A percentile compares a stretch with the other conserved stretches of the same genome.
These are phyloP conservation scores for Danio aesculapii DNA, from an alignment of 2,797 vertebrate genomes.

Conservation along the genomic window DNA sequence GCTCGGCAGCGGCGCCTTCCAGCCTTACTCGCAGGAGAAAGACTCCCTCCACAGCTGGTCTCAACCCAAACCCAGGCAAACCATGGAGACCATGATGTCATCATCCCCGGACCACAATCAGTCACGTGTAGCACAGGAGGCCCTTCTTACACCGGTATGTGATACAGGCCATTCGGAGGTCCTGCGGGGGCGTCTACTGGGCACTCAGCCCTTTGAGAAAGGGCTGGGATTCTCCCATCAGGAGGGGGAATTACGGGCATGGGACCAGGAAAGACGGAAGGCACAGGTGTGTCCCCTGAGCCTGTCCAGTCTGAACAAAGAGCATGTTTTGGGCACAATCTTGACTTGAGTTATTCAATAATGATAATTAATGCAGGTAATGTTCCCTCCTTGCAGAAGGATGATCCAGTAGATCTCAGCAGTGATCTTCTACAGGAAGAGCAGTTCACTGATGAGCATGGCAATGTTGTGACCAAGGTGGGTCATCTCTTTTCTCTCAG, in stretches of 20 bases:
- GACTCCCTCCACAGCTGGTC: constrained; percentile 74
- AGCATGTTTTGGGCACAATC: constrained; percentile 19
- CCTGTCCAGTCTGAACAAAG: constrained; percentile 40
- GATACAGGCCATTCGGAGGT: constrained; percentile 81
- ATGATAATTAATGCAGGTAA: background rate
- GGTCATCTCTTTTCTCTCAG: constrained; percentile 10
- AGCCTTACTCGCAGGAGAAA: constrained; percentile 83
- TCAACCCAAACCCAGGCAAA: constrained; percentile 59
- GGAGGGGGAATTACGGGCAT: constrained; percentile 68
- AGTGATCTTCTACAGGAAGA: constrained; percentile 72
- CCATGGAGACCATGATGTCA: constrained; percentile 54
- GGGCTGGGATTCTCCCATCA: constrained; percentile 71
- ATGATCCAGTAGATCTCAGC: constrained; percentile 51
- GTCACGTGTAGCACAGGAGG: constrained; percentile 77
- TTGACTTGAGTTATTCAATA: constrained; percentile 1
- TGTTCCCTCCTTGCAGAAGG: constrained; percentile 52
- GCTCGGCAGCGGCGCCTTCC: constrained; percentile 83
- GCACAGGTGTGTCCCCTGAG: constrained; percentile 69
- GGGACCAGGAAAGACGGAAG: constrained; percentile 75
- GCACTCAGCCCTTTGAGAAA: constrained; percentile 74
- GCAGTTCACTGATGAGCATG: constrained; percentile 89
- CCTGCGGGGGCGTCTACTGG: constrained; percentile 74
- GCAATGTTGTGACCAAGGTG: constrained; percentile 87
- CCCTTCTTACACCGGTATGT: constrained; percentile 76
- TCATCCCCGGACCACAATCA: constrained; percentile 69